phyloP scores from a whole-genome alignment of 1,140 invertebrate genomes.

The Macrosteles quadrilineatus region DNA sequence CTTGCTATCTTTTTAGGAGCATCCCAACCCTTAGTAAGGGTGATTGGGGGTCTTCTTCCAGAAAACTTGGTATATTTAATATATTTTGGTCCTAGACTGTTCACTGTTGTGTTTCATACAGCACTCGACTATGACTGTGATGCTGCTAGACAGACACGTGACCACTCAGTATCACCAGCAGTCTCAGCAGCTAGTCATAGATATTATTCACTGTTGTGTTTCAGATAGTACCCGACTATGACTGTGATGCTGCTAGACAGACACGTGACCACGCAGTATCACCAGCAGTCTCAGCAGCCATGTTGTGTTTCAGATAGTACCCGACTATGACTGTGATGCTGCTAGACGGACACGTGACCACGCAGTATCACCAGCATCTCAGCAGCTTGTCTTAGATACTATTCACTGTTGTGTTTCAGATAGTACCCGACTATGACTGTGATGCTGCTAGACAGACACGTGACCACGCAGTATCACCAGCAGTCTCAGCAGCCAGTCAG shows the following conservation, averaged over 20 bases:
- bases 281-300: constrained; percentile 21
- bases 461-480: constrained; percentile 23
- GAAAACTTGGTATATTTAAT: too few species aligned
- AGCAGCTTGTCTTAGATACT: background rate
- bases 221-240: constrained; percentile 13
- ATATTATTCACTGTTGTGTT: too few species aligned
- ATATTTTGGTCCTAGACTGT: too few species aligned
- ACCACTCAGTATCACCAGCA: constrained; percentile 24
- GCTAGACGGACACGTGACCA: constrained; percentile 16
- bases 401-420: constrained; percentile 12
- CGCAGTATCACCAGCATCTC: constrained; percentile 24
- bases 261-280: constrained; percentile 20
- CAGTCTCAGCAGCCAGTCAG: constrained; percentile 17
- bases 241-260: constrained; percentile 24
- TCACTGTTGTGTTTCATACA: constrained; percentile 1
- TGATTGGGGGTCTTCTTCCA: too few species aligned
- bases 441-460: constrained; percentile 24
- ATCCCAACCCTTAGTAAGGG: too few species aligned
- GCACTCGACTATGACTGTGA: constrained; percentile 15
- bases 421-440: constrained; percentile 12
- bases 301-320: too few species aligned
- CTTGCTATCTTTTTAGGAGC: too few species aligned
- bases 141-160: constrained; percentile 23
- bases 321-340: constrained; percentile 23
- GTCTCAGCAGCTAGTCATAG: constrained; percentile 10